phyloP scores from a whole-genome alignment of 1,140 invertebrate species.

The Ruditapes philippinarum region DNA sequence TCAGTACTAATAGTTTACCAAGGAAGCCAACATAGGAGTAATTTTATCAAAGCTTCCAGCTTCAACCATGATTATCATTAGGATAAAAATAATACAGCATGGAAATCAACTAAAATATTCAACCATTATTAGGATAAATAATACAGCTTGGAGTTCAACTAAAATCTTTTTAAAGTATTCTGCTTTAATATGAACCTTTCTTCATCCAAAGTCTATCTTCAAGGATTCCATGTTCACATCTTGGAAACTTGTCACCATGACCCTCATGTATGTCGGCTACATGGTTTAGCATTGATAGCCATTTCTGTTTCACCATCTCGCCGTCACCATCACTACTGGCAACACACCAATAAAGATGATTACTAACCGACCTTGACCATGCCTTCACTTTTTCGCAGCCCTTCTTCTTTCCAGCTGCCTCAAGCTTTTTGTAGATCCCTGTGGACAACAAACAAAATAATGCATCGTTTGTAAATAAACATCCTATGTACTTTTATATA shows the following conservation, averaged over 20 bases:
- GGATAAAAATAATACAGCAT: too few relatives aligned
- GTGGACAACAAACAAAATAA: too few relatives aligned
- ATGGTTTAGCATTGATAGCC: constrained; percentile 57
- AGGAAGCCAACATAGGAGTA: too few relatives aligned
- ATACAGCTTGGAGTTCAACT: too few relatives aligned
- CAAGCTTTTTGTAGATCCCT: constrained; percentile 23
- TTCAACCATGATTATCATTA: too few relatives aligned
- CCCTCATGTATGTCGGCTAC: constrained; percentile 61
- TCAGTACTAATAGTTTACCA: too few relatives aligned
- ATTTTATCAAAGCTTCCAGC: too few relatives aligned
- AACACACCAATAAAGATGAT: constrained; percentile 65
- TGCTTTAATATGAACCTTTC: neutral
- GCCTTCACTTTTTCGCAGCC: neutral
- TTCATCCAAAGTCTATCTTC: neutral
- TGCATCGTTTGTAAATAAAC: too few relatives aligned
- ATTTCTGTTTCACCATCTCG: constrained; percentile 54
- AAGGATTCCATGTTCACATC: constrained; percentile 10
- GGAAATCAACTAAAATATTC: too few relatives aligned
- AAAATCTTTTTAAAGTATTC: neutral
- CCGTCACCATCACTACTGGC: constrained; percentile 44
- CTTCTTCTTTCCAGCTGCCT: too few relatives aligned
- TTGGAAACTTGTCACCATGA: constrained; percentile 38
- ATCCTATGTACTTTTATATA: too few relatives aligned
- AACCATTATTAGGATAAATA: too few relatives aligned
- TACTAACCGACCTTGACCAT: constrained; percentile 48